A percentile compares a stretch with the other conserved stretches of the same genome.
Evolutionary conservation across 2,888 invertebrate genomes (phyloP).

Genomic region (Aporophyla lueneburgensis): DNA sequence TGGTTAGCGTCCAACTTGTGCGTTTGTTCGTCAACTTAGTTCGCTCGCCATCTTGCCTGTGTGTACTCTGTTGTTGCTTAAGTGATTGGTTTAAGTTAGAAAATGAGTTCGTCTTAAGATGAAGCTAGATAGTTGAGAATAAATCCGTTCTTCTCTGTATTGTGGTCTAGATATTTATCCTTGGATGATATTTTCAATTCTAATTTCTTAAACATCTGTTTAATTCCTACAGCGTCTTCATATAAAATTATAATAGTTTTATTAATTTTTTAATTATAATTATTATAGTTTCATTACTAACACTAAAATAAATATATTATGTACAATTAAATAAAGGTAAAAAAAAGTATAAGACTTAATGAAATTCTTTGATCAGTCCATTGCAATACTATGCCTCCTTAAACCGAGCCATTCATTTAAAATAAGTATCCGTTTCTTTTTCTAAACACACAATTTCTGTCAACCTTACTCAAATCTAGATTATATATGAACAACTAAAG

Average conservation of each 20-base stretch:
- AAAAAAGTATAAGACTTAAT: background rate
- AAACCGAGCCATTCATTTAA: too few species aligned
- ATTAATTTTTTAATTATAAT: too few species aligned
- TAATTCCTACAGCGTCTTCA: too few species aligned
- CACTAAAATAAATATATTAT: too few species aligned
- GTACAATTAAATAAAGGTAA: too few species aligned
- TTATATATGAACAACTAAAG: background rate
- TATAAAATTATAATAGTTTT: too few species aligned
- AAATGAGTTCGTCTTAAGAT: constrained; percentile 54
- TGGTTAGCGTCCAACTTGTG: constrained; percentile 58
- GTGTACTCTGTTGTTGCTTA: constrained; percentile 59
- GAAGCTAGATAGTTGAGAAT: constrained; percentile 21
- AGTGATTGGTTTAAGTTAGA: constrained; percentile 61
- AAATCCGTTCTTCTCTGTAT: constrained; percentile 23
- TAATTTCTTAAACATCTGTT: background rate
- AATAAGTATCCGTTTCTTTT: background rate
- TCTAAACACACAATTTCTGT: background rate
- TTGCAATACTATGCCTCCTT: background rate
- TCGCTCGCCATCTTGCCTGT: constrained; percentile 40
- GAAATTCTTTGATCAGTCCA: background rate
- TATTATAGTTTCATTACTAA: too few species aligned
- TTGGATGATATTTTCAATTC: constrained; percentile 22
- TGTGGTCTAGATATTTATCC: constrained; percentile 21
- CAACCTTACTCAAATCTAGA: constrained; percentile 7
- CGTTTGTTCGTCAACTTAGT: constrained; percentile 52